Evolutionary conservation across 2,797 vertebrate species (phyloP).

Genomic region (Micrastur ruficollis): DNA sequence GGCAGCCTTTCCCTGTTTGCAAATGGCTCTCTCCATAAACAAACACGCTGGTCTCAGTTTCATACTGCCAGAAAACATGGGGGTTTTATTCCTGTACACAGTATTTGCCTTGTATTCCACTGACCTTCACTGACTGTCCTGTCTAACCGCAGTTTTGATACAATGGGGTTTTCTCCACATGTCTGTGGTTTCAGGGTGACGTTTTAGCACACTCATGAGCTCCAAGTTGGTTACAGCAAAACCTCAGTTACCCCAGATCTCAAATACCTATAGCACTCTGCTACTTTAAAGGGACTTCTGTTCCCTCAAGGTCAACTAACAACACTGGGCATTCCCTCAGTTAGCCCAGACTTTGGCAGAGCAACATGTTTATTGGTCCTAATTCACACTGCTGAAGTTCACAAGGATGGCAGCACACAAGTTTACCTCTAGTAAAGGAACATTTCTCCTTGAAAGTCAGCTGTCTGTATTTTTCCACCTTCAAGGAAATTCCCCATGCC

Average conservation of each 20-base stretch:
- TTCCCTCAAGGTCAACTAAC: slow-evolving; percentile 22
- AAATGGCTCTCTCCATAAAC: background rate
- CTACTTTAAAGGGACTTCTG: background rate
- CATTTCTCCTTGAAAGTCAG: background rate
- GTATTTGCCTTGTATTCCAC: slow-evolving; percentile 7
- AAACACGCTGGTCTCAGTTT: background rate
- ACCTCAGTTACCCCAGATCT: slow-evolving; percentile 13
- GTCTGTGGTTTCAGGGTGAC: slow-evolving; percentile 8
- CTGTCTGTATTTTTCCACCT: slow-evolving; percentile 48
- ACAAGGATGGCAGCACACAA: background rate
- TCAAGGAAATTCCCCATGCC: background rate
- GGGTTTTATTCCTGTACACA: background rate
- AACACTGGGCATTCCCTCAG: background rate
- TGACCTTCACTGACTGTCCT: slow-evolving; percentile 26
- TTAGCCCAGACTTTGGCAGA: slow-evolving; percentile 26
- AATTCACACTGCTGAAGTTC: slow-evolving; percentile 30
- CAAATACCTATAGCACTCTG: background rate
- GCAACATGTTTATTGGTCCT: background rate
- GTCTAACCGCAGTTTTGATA: background rate
- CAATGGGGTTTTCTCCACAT: slow-evolving; percentile 31
- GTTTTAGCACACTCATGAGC: background rate
- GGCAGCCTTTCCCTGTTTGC: background rate
- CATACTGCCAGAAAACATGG: background rate
- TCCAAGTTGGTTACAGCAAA: slow-evolving; percentile 10
- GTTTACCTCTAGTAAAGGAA: slow-evolving; percentile 4